Base-by-base conservation (phyloP, 2,113 vertebrate species). In the Lagopus muta region DNA sequence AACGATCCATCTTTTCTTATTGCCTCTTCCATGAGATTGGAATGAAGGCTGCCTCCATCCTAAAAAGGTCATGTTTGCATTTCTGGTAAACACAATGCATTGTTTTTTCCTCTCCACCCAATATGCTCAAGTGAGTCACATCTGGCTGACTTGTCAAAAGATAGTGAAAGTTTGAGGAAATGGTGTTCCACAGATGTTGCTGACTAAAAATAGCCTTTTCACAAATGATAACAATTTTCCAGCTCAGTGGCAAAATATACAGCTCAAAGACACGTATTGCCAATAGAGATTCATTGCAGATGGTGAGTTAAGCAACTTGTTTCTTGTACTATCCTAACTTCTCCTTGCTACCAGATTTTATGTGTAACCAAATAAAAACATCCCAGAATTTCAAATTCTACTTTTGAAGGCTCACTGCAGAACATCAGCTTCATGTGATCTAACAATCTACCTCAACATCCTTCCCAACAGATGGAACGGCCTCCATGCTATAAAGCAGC, bases 171-270 rank as follows among this genome's bases (percentile, higher is more conserved):
- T 96, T 91, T 78, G 89, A 96, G 95, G 95, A 95, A 96, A 88
- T 48, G 82, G 85, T 93, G 92, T 60, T 97, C 74, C 95, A 94
- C 85, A 97, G 96, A 88, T 98, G 93, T 97, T 97, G 13, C 93
- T 48, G 86, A 67, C 91, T 92, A 96, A 91, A 97, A 97, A 95
- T 88, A 95, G 48, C 82, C 86, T 75, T 94, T 88, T 90, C 95
- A 73, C 65, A 83, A 95, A 95, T 15, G 92, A 90, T 89, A 91
- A 91, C 92, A 92, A 94, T 96, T 97, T 97, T 97, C 97, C 89
- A 96, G 96, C 82, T 95, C 96, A 96, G 92, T 81, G 85, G 86
- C 66, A 93, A 95, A 94, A 94, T 88, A 81, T 19, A 78, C 69
- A 6, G 83, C 96, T 95, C 76, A 25, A 65, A 93, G 96, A 94